Evolutionary conservation across 2,113 vertebrate genomes (phyloP), one percentile per base, ranked within the genome.

Genomic region (Xerus inauris): DNA sequence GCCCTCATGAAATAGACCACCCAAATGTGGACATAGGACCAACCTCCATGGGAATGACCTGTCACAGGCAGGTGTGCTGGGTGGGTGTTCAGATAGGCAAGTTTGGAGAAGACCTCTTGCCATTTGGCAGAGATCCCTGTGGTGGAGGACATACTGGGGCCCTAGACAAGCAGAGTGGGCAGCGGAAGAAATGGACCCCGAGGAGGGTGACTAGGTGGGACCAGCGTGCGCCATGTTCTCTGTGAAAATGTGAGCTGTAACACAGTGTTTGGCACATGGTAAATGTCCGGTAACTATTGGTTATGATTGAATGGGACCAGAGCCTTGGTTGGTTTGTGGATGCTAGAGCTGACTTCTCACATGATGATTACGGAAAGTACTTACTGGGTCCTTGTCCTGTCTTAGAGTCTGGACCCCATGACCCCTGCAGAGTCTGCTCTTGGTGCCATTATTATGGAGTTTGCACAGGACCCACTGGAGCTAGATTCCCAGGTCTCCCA

Each of bases 401-500:
- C 47, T 24, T 26, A 5, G 69, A 54, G 12, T 42, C 42, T 5
- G 9, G 62, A 32, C 30, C 17, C 35, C 13, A 4, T 59, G 40
- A 24, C 8, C 35, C 24, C 30, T 54, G n/a, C 17, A 26, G n/a
- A 73, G 47, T 49, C 81, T 42, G 10, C 4, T 4, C 38, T 38
- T 4, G 16, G 32, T 57, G 8, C 51, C 0, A 0, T 72, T 2
- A 35, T 42, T 1, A 0, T 47, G 49, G 54, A 28, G 49, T 11
- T 1, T 3, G 82, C 6, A 71, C 3, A 0, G 40, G 12, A 22
- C 9, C 3, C 14, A 0, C 7, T 17, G 77, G 45, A 26, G 54
- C 57, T 42, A 40, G 22, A 26, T 5, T 72, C 85, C 59, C 17
- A 47, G 13, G 30, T 42, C 22, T 40, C n/a, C 11, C 0, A 62